Evolutionary conservation across 2,113 vertebrate genomes (phyloP).

Genomic region (Butorides virescens): DNA sequence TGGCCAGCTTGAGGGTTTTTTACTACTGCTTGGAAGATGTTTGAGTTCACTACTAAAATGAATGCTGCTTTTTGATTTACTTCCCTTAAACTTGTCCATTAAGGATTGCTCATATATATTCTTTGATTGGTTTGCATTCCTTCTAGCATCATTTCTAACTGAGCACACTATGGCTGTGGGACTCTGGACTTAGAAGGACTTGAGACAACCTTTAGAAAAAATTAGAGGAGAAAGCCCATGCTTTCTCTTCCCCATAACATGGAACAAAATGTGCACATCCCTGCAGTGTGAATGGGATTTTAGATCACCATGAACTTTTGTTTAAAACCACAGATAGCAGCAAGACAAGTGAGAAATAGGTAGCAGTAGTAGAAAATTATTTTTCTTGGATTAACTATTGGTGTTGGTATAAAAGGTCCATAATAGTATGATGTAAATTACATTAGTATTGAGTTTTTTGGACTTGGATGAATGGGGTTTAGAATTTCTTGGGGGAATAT

Average conservation of each 20-base stretch:
- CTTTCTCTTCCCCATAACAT: not conserved
- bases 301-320: not conserved
- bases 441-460: not conserved
- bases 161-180: not conserved
- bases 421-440: not conserved
- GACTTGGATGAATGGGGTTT: not conserved
- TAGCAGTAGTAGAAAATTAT: not conserved
- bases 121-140: not conserved
- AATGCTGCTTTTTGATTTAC: not conserved
- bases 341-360: not conserved
- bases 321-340: not conserved
- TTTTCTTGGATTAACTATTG: not conserved
- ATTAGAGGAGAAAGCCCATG: not conserved
- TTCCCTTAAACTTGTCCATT: not conserved
- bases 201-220: not conserved
- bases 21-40: not conserved
- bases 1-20: fast-evolving
- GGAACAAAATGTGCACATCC: not conserved
- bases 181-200: not conserved
- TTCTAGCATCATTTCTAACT: not conserved
- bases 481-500: not conserved
- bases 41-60: not conserved
- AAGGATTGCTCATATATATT: not conserved
- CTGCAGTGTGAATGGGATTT: not conserved
- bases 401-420: not conserved